Base-by-base conservation (phyloP, 2,113 vertebrate species). In the Cisticola juncidis region DNA sequence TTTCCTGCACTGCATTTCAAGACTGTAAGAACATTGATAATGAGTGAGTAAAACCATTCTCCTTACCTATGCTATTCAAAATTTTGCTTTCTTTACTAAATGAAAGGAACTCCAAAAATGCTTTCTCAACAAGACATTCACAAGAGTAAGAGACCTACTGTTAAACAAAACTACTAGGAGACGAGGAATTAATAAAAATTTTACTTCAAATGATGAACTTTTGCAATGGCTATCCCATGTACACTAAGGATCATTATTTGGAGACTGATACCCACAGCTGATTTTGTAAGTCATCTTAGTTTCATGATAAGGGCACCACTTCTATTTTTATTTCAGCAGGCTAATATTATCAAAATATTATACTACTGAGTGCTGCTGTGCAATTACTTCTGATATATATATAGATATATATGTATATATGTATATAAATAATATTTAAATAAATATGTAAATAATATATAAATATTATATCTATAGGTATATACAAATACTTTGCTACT, bases 381-480 rank as follows among this genome's bases (percentile, higher is more conserved):
- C 3, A 1, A 68, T 25, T 81, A 66, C 14, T 40, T 53, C 13
- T 68, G 36, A 53, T 9, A 35, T 4, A 33, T 3, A 9, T 20
- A 45, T 2, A 19, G 3, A 8, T 11, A 26, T 12, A 18, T 3
- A 18, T 2, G 9, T 12, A 20, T 11, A 42, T 11, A 51, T 4
- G 18, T 6, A 4, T 26, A 21, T 3, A 38, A 38, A 38, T 38
- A 38, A 21, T 3, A 5, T 21, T 18, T 16, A 9, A 11, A 35
- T 5, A 23, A 0, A 2, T 42, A 11, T 47, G 45, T 26, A 51
- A 2, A 21, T 4, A 8, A 19, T 12, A 18, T 3, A 15, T 3
- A 9, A 12, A 23, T 15, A 42, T 18, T 3, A 9, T 24, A 24
- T 16, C 9, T 9, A 35, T 5, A 25, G 0, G 2, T 47, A 42